phyloP scores from a whole-genome alignment of 2,797 vertebrate genomes.

The Cirrhinus molitorella region DNA sequence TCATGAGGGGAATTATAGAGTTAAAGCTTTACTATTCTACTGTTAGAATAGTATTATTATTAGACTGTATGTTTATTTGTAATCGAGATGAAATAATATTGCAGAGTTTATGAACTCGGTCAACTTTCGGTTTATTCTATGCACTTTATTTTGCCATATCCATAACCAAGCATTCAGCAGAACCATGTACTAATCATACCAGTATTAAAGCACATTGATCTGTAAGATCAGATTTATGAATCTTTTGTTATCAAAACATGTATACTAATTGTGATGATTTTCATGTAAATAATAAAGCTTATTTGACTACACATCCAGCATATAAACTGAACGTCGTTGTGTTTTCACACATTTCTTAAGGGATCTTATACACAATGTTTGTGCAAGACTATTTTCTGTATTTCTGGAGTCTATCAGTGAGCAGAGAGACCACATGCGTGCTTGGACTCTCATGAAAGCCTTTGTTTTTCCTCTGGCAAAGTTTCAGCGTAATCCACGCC shows the following conservation, averaged over 20 bases:
- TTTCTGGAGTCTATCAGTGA: not conserved
- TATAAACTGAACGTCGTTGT: not conserved
- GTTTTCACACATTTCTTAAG: not conserved
- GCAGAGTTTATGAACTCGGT: slow-evolving; percentile 1
- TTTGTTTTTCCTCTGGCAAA: slow-evolving; percentile 16
- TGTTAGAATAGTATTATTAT: not conserved
- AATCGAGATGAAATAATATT: not conserved
- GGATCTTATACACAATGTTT: not conserved
- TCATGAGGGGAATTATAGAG: not conserved
- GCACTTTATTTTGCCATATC: not conserved
- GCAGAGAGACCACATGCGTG: not conserved
- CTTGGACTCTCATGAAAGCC: slow-evolving; percentile 7
- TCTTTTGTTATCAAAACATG: not conserved
- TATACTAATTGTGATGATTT: slow-evolving; percentile 10
- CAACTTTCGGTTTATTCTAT: not conserved
- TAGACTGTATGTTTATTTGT: slow-evolving; percentile 16
- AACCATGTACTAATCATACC: not conserved
- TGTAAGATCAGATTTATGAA: not conserved
- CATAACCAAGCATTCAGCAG: slow-evolving; percentile 5
- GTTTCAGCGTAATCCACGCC: slow-evolving; percentile 3
- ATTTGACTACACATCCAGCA: slow-evolving; percentile 7
- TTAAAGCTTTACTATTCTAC: not conserved
- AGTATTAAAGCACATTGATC: slow-evolving; percentile 25
- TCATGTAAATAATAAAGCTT: slow-evolving; percentile 37
- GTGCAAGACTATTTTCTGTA: not conserved